These are phyloP conservation scores for Pogonocichla stellata DNA, from an alignment of 2,113 vertebrate genomes.

Conservation along the genomic window DNA sequence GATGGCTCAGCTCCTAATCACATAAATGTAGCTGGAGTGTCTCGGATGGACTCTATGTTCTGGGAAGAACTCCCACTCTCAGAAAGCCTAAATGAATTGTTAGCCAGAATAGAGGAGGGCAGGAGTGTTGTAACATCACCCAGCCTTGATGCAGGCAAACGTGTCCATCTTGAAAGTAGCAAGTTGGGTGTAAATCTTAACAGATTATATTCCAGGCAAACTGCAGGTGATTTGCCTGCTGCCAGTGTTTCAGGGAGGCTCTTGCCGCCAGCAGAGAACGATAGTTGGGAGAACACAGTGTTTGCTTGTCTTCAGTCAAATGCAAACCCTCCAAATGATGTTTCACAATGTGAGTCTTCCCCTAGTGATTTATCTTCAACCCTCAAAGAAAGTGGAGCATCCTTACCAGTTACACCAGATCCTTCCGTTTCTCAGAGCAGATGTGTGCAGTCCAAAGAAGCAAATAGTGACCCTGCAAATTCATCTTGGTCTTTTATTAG, in stretches of 20 bases:
- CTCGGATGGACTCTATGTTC: neutral
- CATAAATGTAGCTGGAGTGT: neutral
- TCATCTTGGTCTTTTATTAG: neutral
- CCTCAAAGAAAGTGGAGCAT: neutral
- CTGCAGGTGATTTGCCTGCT: neutral
- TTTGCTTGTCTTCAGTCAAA: neutral
- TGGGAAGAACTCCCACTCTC: conserved; percentile 80
- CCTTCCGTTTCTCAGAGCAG: neutral
- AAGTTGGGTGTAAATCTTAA: neutral
- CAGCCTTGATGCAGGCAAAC: neutral
- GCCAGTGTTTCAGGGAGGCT: neutral
- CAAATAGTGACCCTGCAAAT: neutral
- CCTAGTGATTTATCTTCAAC: neutral
- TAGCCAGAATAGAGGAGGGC: conserved; percentile 62
- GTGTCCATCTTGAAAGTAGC: neutral
- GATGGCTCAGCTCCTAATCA: neutral
- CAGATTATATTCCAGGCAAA: neutral
- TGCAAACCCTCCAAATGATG: neutral
- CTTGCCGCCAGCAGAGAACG: neutral
- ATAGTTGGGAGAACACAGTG: neutral
- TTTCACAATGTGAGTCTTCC: neutral
- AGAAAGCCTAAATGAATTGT: conserved; percentile 77
- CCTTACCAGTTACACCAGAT: neutral
- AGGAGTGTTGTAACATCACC: neutral
- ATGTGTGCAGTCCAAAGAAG: neutral